Conservation (phyloP, 2,888 invertebrate genomes). For the Holacanthella duospinosa region DNA sequence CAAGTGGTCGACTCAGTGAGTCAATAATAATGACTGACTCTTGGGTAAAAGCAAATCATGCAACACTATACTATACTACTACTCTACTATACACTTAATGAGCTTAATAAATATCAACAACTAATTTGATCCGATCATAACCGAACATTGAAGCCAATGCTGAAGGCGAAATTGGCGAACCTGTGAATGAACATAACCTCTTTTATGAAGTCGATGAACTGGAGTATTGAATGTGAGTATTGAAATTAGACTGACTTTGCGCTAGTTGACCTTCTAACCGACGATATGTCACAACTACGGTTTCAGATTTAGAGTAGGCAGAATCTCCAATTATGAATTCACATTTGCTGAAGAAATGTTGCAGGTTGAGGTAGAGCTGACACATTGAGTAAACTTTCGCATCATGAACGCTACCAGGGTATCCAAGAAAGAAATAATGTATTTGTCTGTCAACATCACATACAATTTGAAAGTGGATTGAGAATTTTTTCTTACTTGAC, state of each 20-base stretch:
- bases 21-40: no score
- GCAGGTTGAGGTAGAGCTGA: neutral
- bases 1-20: no score
- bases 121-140: no score
- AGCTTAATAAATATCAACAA: no score
- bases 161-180: no score
- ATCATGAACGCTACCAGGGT: slow-evolving; percentile 20
- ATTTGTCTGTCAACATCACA: slow-evolving; percentile 14
- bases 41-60: no score
- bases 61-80: no score
- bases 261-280: neutral
- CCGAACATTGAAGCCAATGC: no score
- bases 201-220: no score
- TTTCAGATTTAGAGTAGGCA: slow-evolving; percentile 12
- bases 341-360: slow-evolving; percentile 2
- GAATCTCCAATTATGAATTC: slow-evolving; percentile 19
- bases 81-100: no score
- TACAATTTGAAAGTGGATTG: slow-evolving; percentile 17
- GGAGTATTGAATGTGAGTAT: slow-evolving; percentile 7
- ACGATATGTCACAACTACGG: slow-evolving; percentile 12
- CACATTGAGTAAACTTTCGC: slow-evolving; percentile 12
- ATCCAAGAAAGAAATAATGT: slow-evolving; percentile 12
- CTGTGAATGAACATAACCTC: no score
- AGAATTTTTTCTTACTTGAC: slow-evolving; percentile 17
- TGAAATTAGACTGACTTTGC: slow-evolving; percentile 1